Evolutionary conservation across 2,888 invertebrate genomes (phyloP).

Genomic region (Xestobium rufovillosum): DNA sequence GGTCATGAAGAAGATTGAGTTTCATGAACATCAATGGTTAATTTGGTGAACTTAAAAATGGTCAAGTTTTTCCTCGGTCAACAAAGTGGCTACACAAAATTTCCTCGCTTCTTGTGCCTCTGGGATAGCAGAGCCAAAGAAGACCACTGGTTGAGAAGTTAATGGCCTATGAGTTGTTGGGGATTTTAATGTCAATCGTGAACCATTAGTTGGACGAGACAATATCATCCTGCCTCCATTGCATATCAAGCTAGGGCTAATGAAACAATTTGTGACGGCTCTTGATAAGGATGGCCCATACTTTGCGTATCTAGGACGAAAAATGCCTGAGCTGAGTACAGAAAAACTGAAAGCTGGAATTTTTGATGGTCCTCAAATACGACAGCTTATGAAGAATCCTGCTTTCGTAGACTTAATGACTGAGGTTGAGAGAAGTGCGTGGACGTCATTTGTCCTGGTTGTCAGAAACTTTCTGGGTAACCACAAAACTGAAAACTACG

Average conservation of each 20-base stretch:
- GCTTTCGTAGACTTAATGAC: slow-evolving; percentile 12
- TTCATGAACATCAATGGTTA: slow-evolving; percentile 1
- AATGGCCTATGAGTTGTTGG: too few species aligned
- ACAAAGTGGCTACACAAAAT: not conserved
- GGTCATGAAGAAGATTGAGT: not conserved
- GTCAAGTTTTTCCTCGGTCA: slow-evolving; percentile 1
- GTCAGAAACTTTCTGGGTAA: slow-evolving; percentile 16
- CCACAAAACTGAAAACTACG: slow-evolving; percentile 13
- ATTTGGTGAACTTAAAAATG: slow-evolving; percentile 1
- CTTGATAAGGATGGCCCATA: slow-evolving; percentile 19
- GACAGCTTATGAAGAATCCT: slow-evolving; percentile 9
- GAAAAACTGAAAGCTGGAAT: slow-evolving; percentile 23
- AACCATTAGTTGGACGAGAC: slow-evolving; percentile 17
- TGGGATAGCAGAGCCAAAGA: not conserved
- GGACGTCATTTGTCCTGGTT: slow-evolving; percentile 12
- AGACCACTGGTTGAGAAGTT: too few species aligned
- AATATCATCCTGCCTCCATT: slow-evolving; percentile 23
- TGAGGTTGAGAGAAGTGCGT: slow-evolving; percentile 11
- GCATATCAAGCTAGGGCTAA: slow-evolving; percentile 26
- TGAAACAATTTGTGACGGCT: slow-evolving; percentile 27
- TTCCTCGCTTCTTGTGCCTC: not conserved
- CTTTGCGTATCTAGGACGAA: slow-evolving; percentile 17
- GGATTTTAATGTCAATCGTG: not conserved
- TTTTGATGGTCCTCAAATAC: slow-evolving; percentile 22
- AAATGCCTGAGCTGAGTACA: slow-evolving; percentile 19